Conservation (phyloP, 2,888 invertebrate species). For the Deilephila porcellus region DNA sequence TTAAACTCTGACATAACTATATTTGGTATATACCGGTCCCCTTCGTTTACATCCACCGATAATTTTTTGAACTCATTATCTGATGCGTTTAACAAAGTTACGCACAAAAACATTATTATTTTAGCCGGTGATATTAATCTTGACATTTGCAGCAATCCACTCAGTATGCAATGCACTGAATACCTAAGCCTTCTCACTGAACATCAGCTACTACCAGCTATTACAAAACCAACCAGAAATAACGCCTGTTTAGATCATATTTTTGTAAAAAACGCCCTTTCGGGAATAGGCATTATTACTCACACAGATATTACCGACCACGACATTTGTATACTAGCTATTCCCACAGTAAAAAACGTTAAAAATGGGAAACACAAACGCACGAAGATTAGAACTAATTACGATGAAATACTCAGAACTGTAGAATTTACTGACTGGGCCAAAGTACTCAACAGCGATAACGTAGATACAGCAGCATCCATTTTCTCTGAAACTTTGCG, state of each 20-base stretch:
- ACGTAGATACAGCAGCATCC: too few species aligned
- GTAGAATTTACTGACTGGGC: too few species aligned
- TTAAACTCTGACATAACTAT: not conserved
- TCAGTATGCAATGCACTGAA: not conserved
- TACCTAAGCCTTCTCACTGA: not conserved
- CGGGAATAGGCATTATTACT: not conserved
- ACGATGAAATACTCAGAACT: not conserved
- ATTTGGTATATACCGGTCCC: constrained; percentile 3
- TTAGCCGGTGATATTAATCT: not conserved
- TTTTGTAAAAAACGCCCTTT: not conserved
- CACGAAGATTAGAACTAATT: not conserved
- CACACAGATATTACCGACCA: constrained; percentile 4
- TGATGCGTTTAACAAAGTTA: not conserved
- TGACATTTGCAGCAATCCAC: constrained; percentile 8
- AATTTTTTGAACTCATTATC: not conserved
- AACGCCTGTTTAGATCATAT: constrained; percentile 6
- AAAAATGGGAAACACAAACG: not conserved
- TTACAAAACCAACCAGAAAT: not conserved
- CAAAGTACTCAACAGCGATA: too few species aligned
- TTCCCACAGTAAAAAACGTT: not conserved
- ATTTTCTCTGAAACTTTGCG: too few species aligned
- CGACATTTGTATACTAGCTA: constrained; percentile 5
- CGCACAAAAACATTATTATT: not conserved
- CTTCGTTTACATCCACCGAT: not conserved
- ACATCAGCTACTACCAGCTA: not conserved